Evolutionary conservation across 2,888 invertebrate genomes (phyloP), one percentile per base, ranked within the genome.

Genomic region (Mechanitis mazaeus): DNA sequence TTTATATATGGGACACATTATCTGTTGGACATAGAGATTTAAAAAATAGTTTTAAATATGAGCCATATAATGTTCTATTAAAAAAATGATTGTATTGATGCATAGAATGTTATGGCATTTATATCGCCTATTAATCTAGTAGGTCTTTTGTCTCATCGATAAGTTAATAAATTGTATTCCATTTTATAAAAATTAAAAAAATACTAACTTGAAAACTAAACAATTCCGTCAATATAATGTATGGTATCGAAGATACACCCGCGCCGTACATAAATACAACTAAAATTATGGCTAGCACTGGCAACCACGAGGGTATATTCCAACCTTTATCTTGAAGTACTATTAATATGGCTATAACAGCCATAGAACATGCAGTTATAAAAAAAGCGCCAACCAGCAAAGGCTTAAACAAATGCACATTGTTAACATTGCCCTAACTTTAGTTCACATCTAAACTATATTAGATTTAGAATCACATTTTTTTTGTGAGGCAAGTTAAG

Each of bases 181-280:
- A 20, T 20, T 20, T 20, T 20, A 20, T 20, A 20, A 20, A 20
- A 5, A n/a, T 42, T 42, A 42, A 3, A 42, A 7, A 9, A 9
- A 42, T 42, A 59, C 65, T 68, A 55, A 80, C 83, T 69, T 83
- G 81, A 38, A 82, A 82, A 65, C 75, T 80, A 28, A 83, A 79
- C 66, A 80, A 74, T 61, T 84, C 83, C 0, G 82, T 70, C 76
- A 82, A 77, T 2, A 84, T 70, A 33, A 83, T 71, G 20, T 73
- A 82, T 0, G 81, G 81, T 2, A 82, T 55, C 0, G 80, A 73
- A 1, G 76, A 71, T 0, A 81, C 68, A 0, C 78, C 82, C 12
- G 69, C 74, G 0, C 80, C 75, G 56, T 77, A 81, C 53, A 70
- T 72, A 20, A 69, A 70, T 46, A 79, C 69, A 0, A 65, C 56